Percentiles rank a stretch among this genome's conserved stretches.
Evolutionary conservation across 1,140 invertebrate genomes (phyloP).

Genomic region (Pectinophora gossypiella): DNA sequence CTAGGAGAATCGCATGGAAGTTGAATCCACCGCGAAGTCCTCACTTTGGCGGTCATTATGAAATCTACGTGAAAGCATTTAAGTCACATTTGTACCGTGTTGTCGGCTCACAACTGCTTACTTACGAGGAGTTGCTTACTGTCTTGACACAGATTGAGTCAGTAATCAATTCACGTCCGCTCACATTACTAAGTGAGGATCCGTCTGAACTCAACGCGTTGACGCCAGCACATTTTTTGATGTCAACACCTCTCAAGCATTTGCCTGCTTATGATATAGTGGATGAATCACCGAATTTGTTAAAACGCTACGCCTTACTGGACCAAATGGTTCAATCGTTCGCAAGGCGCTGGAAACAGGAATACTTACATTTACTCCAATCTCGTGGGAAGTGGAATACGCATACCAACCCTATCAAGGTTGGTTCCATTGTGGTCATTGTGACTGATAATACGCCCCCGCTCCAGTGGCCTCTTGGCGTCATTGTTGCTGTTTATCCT

Average conservation of each 20-base stretch:
- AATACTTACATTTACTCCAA: slow-evolving; percentile 19
- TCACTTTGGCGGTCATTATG: slow-evolving; percentile 31
- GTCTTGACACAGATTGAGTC: slow-evolving; percentile 35
- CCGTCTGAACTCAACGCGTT: slow-evolving; percentile 35
- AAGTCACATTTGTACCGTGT: slow-evolving; percentile 33
- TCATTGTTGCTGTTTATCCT: slow-evolving; percentile 28
- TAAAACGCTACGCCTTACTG: slow-evolving; percentile 6
- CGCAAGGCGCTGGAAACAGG: slow-evolving; percentile 17
- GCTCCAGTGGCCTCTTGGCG: slow-evolving; percentile 25
- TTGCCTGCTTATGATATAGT: slow-evolving; percentile 10
- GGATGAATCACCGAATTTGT: neutral
- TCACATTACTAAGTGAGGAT: slow-evolving; percentile 23
- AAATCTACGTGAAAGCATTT: slow-evolving; percentile 14
- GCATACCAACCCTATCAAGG: slow-evolving; percentile 3
- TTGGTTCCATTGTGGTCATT: slow-evolving; percentile 26
- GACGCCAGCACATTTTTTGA: slow-evolving; percentile 58
- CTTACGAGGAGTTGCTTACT: slow-evolving; percentile 31
- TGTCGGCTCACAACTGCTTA: slow-evolving; percentile 26
- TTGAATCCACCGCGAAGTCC: slow-evolving; percentile 28
- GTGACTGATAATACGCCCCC: slow-evolving; percentile 19
- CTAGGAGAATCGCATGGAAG: slow-evolving; percentile 16
- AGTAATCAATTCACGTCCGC: slow-evolving; percentile 38
- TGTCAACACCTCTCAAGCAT: slow-evolving; percentile 19
- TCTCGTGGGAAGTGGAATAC: slow-evolving; percentile 11
- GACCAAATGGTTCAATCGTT: slow-evolving; percentile 17